These are phyloP conservation scores for Falcunculus frontatus DNA, from an alignment of 2,113 vertebrate genomes.

Conservation along the genomic window DNA sequence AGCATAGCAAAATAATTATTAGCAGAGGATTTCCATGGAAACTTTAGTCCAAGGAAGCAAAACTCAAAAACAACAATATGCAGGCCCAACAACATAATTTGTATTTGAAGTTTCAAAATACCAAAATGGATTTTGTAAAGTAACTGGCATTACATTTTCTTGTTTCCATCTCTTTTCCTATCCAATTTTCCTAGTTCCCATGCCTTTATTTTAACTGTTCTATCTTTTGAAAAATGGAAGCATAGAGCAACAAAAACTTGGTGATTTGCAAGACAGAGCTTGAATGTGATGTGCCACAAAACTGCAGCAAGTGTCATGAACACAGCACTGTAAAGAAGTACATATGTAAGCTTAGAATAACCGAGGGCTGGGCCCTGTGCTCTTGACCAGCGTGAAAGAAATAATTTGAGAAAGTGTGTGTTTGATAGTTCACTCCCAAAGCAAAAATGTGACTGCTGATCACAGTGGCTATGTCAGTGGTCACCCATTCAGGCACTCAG, in stretches of 20 bases:
- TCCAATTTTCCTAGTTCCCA: background rate
- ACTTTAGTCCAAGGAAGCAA: conserved; percentile 37
- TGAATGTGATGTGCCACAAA: background rate
- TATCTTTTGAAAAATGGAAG: background rate
- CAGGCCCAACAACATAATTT: background rate
- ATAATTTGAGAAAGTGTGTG: background rate
- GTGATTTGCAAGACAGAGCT: background rate
- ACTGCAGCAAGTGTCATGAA: background rate
- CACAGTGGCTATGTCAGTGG: background rate
- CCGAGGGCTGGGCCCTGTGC: background rate
- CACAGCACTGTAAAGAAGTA: background rate
- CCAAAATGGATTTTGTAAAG: background rate
- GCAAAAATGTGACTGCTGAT: background rate
- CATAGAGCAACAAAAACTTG: background rate
- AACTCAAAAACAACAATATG: conserved; percentile 6
- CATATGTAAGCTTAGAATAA: background rate
- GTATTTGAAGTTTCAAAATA: conserved; percentile 31
- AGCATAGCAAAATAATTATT: conserved; percentile 65
- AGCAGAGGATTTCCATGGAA: conserved; percentile 57
- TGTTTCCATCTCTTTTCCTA: background rate
- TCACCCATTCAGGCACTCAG: background rate
- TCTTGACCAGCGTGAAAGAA: background rate
- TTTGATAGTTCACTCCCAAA: background rate
- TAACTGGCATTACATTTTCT: background rate
- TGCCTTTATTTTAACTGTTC: background rate